Evolutionary conservation across 2,888 invertebrate genomes (phyloP), one percentile per base, ranked within the genome.

Genomic region (Temnothorax rugatulus): DNA sequence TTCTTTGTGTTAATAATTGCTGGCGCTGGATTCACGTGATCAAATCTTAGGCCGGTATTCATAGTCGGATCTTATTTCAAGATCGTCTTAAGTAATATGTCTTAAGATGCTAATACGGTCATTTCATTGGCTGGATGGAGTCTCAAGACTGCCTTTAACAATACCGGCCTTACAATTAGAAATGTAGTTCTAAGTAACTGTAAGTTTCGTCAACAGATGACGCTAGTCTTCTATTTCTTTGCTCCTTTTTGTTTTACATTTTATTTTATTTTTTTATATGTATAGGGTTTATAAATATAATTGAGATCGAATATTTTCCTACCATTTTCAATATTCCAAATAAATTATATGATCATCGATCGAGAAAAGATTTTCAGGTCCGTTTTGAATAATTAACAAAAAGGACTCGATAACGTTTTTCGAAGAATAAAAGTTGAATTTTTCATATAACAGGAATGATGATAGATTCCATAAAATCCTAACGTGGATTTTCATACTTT

Each of bases 121-220:
- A n/a, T n/a, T n/a, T n/a, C n/a, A n/a, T n/a, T n/a, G n/a, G n/a
- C n/a, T n/a, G n/a, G n/a, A n/a, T n/a, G n/a, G n/a, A n/a, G n/a
- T n/a, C n/a, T n/a, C n/a, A n/a, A n/a, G n/a, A n/a, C n/a, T n/a
- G n/a, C n/a, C n/a, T n/a, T n/a, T n/a, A n/a, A n/a, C n/a, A n/a
- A n/a, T n/a, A n/a, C n/a, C n/a, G n/a, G n/a, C n/a, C n/a, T n/a
- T 29, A 29, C 29, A 29, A 29, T 64, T 18, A 52, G n/a, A 18
- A 18, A 11, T 61, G 4, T 34, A 63, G n/a, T 38, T 63, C 18
- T 34, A 44, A 59, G 41, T 57, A 64, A n/a, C n/a, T 76, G 8
- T n/a, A 29, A 41, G 21, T 7, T 66, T 52, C 18, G 0, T 18
- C 13, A 25, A 66, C 18, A 76, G 76, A 66, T 76, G 66, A 25